phyloP scores from a whole-genome alignment of 2,888 invertebrate species.

The Salpingus planirostris region DNA sequence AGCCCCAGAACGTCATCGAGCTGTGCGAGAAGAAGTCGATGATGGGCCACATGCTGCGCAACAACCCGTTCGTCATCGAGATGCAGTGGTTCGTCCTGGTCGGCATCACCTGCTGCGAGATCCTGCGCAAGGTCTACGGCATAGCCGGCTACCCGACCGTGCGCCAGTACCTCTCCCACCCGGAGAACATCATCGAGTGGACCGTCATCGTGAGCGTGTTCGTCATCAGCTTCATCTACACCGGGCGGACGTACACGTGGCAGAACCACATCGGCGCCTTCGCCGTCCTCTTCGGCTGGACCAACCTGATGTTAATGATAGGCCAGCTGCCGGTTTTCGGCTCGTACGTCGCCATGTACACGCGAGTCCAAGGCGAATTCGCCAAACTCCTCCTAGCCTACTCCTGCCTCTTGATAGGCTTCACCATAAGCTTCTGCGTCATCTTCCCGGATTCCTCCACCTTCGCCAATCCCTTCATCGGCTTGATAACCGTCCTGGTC shows the following conservation, averaged over 20 bases:
- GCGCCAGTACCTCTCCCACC: constrained; percentile 73
- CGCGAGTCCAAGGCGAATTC: constrained; percentile 78
- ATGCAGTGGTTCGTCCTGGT: constrained; percentile 78
- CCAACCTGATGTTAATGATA: constrained; percentile 84
- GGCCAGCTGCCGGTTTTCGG: constrained; percentile 83
- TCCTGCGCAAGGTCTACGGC: constrained; percentile 70
- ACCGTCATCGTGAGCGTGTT: constrained; percentile 78
- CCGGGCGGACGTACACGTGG: constrained; percentile 69
- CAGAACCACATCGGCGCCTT: constrained; percentile 83
- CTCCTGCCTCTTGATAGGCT: constrained; percentile 75
- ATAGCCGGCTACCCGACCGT: constrained; percentile 74
- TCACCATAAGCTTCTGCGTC: constrained; percentile 81
- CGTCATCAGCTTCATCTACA: constrained; percentile 72
- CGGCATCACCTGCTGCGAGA: constrained; percentile 70
- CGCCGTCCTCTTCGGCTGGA: constrained; percentile 79
- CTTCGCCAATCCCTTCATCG: constrained; percentile 76
- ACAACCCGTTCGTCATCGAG: constrained; percentile 68
- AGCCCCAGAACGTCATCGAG: constrained; percentile 63
- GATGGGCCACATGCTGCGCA: constrained; percentile 63
- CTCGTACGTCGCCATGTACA: constrained; percentile 86
- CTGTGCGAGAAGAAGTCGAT: constrained; percentile 72
- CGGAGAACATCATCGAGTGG: constrained; percentile 83
- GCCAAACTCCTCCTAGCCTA: constrained; percentile 79
- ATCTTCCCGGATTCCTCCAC: constrained; percentile 76
- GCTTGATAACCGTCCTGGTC: constrained; percentile 73